phyloP scores from a whole-genome alignment of 2,113 vertebrate genomes.

The Prunella fulvescens region DNA sequence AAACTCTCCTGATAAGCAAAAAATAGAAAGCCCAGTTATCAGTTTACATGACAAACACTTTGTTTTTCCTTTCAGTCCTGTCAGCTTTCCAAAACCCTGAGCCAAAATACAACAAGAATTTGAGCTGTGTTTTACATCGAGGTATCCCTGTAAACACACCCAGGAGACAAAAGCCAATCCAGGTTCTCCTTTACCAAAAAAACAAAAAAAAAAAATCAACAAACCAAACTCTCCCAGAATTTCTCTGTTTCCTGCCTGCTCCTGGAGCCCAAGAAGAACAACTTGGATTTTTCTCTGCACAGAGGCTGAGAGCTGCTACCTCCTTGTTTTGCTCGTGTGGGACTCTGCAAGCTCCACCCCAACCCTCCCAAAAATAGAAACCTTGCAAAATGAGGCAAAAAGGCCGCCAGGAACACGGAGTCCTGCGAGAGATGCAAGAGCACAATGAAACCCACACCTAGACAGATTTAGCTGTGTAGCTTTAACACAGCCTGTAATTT shows the following conservation, averaged over 20 bases:
- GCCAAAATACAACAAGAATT: constrained; percentile 10
- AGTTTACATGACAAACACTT: constrained; percentile 26
- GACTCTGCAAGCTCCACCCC: constrained; percentile 40
- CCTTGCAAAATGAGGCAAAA: constrained; percentile 66
- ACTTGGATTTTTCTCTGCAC: neutral
- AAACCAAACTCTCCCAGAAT: neutral
- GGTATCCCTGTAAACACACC: neutral
- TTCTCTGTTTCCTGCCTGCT: neutral
- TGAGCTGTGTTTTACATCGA: constrained; percentile 1
- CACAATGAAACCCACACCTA: constrained; percentile 35
- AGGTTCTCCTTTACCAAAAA: neutral
- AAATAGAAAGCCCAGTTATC: neutral
- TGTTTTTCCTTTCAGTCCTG: constrained; percentile 41
- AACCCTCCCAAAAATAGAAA: constrained; percentile 57
- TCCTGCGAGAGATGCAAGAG: constrained; percentile 18
- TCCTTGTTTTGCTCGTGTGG: constrained; percentile 33
- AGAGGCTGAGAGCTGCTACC: neutral
- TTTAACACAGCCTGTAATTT: constrained; percentile 1
- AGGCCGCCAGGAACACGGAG: constrained; percentile 40
- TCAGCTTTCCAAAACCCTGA: constrained; percentile 34
- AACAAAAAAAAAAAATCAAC: neutral
- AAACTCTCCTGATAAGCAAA: neutral
- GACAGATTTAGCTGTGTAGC: neutral
- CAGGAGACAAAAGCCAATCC: neutral
- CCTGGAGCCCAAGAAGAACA: neutral